Conservation (phyloP, 2,888 invertebrate species). For the Druceiella hillmani region DNA sequence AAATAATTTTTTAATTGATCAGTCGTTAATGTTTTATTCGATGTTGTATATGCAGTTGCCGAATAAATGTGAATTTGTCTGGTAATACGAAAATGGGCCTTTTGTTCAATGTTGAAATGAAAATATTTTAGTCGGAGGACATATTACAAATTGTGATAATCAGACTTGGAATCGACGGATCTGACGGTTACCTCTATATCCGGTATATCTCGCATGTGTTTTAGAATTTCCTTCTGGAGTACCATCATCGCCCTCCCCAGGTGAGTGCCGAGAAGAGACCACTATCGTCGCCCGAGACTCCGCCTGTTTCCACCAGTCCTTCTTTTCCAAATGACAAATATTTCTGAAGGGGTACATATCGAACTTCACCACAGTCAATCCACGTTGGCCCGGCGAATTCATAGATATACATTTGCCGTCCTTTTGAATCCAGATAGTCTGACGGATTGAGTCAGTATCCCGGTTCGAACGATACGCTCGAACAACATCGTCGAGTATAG, state of each 20-base stretch:
- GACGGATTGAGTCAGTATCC: constrained; percentile 14
- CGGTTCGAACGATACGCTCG: constrained; percentile 11
- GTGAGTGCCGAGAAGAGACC: no score
- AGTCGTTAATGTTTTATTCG: constrained; percentile 6
- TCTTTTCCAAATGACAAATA: no score
- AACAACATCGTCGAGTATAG: constrained; percentile 12
- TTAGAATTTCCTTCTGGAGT: no score
- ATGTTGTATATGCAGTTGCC: constrained; percentile 8
- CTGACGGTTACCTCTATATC: no score
- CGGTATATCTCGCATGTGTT: no score
- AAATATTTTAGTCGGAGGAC: constrained; percentile 6
- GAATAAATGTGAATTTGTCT: constrained; percentile 6
- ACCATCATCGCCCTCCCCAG: no score
- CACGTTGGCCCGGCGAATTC: constrained; percentile 15
- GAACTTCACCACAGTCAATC: constrained; percentile 12
- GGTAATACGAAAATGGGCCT: constrained; percentile 8
- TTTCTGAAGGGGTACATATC: constrained; percentile 11
- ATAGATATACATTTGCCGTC: constrained; percentile 9
- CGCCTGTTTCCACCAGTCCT: no score
- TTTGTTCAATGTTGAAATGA: constrained; percentile 9
- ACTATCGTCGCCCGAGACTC: no score
- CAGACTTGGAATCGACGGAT: no score
- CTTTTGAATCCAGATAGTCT: constrained; percentile 12
- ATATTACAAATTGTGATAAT: constrained; percentile 8
- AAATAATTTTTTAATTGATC: constrained; percentile 6